Evolutionary conservation across 2,888 invertebrate genomes (phyloP).

Genomic region (Troides oblongomaculatus): DNA sequence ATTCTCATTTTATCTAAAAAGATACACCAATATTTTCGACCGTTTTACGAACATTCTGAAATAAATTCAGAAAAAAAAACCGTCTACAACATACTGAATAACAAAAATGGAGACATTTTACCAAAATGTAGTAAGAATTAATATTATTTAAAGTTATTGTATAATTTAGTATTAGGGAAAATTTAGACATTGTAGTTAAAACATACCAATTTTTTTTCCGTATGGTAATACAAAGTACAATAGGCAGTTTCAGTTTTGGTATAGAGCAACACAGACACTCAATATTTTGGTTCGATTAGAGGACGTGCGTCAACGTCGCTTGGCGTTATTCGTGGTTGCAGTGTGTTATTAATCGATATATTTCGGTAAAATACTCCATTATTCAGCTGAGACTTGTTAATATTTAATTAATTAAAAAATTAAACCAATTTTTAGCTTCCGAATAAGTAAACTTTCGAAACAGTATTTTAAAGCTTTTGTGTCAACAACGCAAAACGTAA

Average conservation of each 20-base stretch:
- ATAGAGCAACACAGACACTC: constrained; percentile 28
- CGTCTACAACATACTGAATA: no score
- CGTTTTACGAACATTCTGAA: constrained; percentile 1
- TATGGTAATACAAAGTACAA: constrained; percentile 4
- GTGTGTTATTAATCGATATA: constrained; percentile 10
- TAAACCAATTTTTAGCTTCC: no score
- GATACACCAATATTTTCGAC: constrained; percentile 22
- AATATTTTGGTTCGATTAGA: constrained; percentile 20
- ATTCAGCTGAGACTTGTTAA: not conserved
- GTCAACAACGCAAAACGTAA: constrained; percentile 28
- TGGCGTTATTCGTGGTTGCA: not conserved
- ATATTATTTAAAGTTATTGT: no score
- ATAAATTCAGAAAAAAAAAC: not conserved
- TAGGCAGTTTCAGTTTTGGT: not conserved
- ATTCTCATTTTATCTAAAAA: constrained; percentile 52
- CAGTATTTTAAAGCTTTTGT: constrained; percentile 2
- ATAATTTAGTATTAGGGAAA: not conserved
- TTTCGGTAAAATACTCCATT: not conserved
- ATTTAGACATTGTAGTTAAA: not conserved
- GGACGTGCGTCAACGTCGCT: constrained; percentile 4
- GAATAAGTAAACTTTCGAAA: not conserved
- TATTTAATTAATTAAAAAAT: not conserved
- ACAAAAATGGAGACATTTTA: no score
- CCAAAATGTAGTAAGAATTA: no score
- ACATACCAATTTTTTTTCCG: not conserved